A percentile compares a stretch with the other conserved stretches of the same genome.
phyloP scores from a whole-genome alignment of 2,113 vertebrate genomes.

The Tympanuchus pallidicinctus region DNA sequence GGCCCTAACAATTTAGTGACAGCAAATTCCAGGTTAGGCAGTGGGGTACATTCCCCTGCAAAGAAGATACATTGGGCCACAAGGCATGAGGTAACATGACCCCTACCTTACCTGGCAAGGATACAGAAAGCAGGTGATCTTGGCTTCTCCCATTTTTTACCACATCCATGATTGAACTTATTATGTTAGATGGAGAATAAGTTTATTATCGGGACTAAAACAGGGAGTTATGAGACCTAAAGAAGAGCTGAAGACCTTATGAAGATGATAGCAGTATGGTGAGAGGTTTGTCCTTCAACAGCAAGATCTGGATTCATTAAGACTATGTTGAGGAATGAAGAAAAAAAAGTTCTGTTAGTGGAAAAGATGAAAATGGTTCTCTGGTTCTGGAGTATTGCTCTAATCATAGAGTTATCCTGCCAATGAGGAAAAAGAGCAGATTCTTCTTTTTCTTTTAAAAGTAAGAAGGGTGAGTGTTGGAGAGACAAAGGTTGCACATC shows the following conservation, averaged over 20 bases:
- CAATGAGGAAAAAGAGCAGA: background rate
- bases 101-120: background rate
- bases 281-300: background rate
- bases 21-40: background rate
- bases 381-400: background rate
- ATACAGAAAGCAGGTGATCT: background rate
- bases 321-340: background rate
- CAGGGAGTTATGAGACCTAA: background rate
- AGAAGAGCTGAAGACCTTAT: background rate
- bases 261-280: background rate
- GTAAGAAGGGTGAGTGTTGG: background rate
- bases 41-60: background rate
- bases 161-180: background rate
- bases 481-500: background rate
- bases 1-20: background rate
- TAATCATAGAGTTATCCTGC: background rate
- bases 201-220: background rate
- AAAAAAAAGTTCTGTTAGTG: background rate
- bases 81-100: background rate
- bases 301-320: background rate
- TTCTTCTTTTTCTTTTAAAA: background rate
- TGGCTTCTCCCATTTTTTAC: background rate
- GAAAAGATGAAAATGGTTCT: background rate
- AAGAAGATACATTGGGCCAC: background rate
- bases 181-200: background rate